Percentiles rank a stretch among this genome's conserved stretches.
These are phyloP conservation scores for Leptobrachium leishanense DNA, from an alignment of 2,113 vertebrate genomes.

Conservation along the genomic window DNA sequence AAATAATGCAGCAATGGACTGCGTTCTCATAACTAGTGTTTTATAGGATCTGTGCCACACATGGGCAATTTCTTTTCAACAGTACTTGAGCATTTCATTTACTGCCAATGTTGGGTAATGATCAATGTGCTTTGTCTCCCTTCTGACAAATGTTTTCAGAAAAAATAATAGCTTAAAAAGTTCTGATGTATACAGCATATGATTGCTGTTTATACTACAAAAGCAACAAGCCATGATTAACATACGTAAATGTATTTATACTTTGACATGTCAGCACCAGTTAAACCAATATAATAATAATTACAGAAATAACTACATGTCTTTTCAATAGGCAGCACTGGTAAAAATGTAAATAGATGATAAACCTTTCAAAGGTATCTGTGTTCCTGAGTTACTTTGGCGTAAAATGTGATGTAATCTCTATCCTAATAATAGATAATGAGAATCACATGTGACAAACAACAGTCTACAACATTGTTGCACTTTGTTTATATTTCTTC, in stretches of 20 bases:
- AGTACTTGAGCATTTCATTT: constrained; percentile 20
- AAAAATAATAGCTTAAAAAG: constrained; percentile 22
- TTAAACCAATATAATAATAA: not conserved
- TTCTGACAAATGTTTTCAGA: not conserved
- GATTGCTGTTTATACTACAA: not conserved
- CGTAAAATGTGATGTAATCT: too few relatives aligned
- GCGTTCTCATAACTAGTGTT: constrained; percentile 32
- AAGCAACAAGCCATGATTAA: not conserved
- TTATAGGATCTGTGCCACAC: constrained; percentile 20
- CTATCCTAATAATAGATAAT: too few relatives aligned
- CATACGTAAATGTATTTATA: not conserved
- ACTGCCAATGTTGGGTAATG: constrained; percentile 23
- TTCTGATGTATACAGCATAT: not conserved
- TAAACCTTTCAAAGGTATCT: too few relatives aligned
- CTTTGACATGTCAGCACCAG: not conserved
- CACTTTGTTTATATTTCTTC: too few relatives aligned
- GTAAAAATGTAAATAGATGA: too few relatives aligned
- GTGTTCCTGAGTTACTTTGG: too few relatives aligned
- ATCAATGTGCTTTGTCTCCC: constrained; percentile 13
- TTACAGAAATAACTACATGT: not conserved
- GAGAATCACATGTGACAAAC: too few relatives aligned
- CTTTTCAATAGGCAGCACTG: too few relatives aligned
- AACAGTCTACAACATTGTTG: too few relatives aligned
- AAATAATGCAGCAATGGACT: constrained; percentile 39
- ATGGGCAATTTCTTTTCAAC: constrained; percentile 23